Percentiles rank a stretch among this genome's conserved stretches.
phyloP scores from a whole-genome alignment of 2,797 vertebrate genomes.

The Psittacula echo region DNA sequence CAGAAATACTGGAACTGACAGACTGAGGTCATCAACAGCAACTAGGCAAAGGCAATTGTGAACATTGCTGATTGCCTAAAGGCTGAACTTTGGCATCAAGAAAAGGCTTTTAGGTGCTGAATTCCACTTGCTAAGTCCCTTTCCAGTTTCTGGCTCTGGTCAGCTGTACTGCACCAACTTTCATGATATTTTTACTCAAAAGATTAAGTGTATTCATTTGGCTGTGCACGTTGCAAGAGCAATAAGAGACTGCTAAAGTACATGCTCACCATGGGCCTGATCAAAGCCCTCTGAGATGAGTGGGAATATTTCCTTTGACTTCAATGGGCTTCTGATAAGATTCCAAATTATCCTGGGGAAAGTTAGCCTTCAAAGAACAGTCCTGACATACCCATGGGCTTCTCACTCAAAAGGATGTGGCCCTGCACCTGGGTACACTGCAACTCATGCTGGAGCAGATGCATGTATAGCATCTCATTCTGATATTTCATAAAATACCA shows the following conservation, averaged over 20 bases:
- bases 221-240: slow-evolving; percentile 36
- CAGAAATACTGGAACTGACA: background rate
- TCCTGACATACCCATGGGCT: background rate
- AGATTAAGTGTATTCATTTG: slow-evolving; percentile 38
- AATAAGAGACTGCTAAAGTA: slow-evolving; percentile 56
- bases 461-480: background rate
- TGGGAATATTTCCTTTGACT: slow-evolving; percentile 64
- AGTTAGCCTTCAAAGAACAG: background rate
- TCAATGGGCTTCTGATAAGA: slow-evolving; percentile 52
- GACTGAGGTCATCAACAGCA: background rate
- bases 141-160: background rate
- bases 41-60: background rate
- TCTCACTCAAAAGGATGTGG: background rate
- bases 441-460: background rate
- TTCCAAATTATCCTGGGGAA: slow-evolving; percentile 44
- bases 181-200: slow-evolving; percentile 1
- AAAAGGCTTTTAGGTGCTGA: background rate
- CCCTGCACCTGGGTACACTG: background rate
- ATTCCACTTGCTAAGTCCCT: background rate
- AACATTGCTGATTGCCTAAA: background rate
- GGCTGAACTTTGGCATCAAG: background rate
- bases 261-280: slow-evolving; percentile 33
- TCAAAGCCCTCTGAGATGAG: slow-evolving; percentile 67
- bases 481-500: background rate
- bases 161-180: background rate